Evolutionary conservation across 2,888 invertebrate genomes (phyloP).

Genomic region (Callimorpha dominula): DNA sequence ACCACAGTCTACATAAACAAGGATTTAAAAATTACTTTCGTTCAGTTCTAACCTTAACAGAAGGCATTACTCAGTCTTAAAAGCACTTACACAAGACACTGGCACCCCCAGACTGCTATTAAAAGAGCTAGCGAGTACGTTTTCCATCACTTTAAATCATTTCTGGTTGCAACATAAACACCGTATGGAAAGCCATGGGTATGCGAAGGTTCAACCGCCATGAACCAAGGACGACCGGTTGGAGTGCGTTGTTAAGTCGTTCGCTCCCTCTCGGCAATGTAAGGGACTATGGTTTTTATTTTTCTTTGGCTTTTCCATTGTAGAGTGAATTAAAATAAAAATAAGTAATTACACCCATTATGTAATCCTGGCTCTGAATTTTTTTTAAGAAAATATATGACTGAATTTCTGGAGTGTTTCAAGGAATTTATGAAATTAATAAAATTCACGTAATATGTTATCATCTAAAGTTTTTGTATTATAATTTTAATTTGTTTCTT

Average conservation of each 20-base stretch:
- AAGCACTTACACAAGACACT: background rate
- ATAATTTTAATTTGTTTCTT: too few relatives aligned
- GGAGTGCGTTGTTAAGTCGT: constrained; percentile 27
- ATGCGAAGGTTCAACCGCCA: constrained; percentile 62
- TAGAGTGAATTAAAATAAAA: background rate
- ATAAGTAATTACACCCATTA: background rate
- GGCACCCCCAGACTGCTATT: background rate
- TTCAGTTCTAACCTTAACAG: background rate
- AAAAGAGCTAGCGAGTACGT: background rate
- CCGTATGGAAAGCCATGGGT: constrained; percentile 56
- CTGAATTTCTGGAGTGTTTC: background rate
- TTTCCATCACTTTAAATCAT: constrained; percentile 34
- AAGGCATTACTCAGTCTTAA: background rate
- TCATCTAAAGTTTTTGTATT: too few relatives aligned
- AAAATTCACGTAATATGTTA: too few relatives aligned
- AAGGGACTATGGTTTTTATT: constrained; percentile 18
- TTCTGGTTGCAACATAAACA: constrained; percentile 42
- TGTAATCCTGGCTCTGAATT: too few relatives aligned
- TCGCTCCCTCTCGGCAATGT: constrained; percentile 34
- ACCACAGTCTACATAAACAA: background rate
- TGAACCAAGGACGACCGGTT: constrained; percentile 63
- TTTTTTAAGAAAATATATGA: background rate
- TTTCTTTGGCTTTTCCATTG: background rate
- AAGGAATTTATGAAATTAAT: background rate
- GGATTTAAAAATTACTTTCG: background rate